Evolutionary conservation across 2,113 vertebrate species (phyloP), one percentile per base, ranked within the genome.

Genomic region (Grammomys dolichurus): DNA sequence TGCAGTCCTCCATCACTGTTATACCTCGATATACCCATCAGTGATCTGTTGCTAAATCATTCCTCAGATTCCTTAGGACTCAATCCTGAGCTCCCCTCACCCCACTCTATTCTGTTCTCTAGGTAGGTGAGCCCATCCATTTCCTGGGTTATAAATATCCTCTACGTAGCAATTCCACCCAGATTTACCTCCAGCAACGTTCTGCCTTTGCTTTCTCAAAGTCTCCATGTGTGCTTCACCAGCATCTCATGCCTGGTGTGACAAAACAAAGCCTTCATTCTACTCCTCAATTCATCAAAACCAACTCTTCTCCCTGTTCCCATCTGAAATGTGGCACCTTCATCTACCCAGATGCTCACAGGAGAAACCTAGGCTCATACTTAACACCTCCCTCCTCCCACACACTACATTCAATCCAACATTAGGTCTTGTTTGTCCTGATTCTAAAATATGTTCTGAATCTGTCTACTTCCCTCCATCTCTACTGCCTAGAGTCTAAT

Each of bases 391-490:
- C 65, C 19, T 94, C 91, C 86, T 97, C 56, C 93, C 65, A 94
- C 89, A 95, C 2, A 87, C 54, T 56, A 92, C 2, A 82, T 60
- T 56, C 89, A 93, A 80, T 58, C 51, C 54, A 96, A 91, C 87
- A 96, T 89, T 95, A 93, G 87, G 73, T 93, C 51, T 88, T 89
- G 12, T 48, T 78, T 89, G 69, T 80, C 56, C 91, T 89, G 76
- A 97, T 93, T 97, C 69, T 91, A 89, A 96, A 97, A 65, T 80
- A 95, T 9, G 11, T 95, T 89, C 85, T 93, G 60, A 81, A 72
- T 89, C 65, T 96, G 89, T 96, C 78, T 96, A 93, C 58, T 93
- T 94, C 70, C 67, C 48, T 87, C 40, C 58, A 92, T 72, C 43
- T 93, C 63, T 20, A 84, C 7, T 69, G n/a, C 51, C 70, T 92